phyloP scores from a whole-genome alignment of 2,113 vertebrate genomes.

The Nycticebus coucang region DNA sequence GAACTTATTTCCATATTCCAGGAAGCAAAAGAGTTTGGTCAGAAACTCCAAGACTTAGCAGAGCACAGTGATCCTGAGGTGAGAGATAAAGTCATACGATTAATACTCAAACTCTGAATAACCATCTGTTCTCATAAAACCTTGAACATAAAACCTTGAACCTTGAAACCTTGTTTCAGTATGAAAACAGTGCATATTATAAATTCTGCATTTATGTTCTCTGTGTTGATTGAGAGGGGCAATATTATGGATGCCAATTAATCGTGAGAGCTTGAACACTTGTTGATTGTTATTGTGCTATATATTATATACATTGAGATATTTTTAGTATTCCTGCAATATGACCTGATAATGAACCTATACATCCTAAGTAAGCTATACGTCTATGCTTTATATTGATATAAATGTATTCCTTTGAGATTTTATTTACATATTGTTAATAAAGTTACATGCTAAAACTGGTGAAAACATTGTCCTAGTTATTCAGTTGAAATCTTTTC shows the following conservation, averaged over 20 bases:
- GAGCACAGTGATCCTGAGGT: conserved; percentile 73
- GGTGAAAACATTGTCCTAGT: conserved; percentile 64
- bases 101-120: conserved; percentile 76
- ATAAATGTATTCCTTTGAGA: conserved; percentile 59
- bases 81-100: conserved; percentile 74
- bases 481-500: conserved; percentile 66
- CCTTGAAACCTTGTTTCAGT: too few species aligned
- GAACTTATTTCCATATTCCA: conserved; percentile 77
- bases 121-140: conserved; percentile 1
- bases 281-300: conserved; percentile 54
- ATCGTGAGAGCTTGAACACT: conserved; percentile 49
- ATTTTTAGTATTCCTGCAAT: conserved; percentile 64
- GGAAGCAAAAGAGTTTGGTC: conserved; percentile 70
- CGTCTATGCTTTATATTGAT: conserved; percentile 55
- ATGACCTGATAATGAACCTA: conserved; percentile 44
- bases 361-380: conserved; percentile 55
- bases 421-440: conserved; percentile 62
- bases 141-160: too few species aligned
- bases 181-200: conserved; percentile 43
- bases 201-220: conserved; percentile 43
- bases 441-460: conserved; percentile 72
- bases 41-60: conserved; percentile 75
- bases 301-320: conserved; percentile 55
- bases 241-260: conserved; percentile 53
- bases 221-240: conserved; percentile 34